These are phyloP conservation scores for Hydrozoanthus tunicans DNA, from an alignment of 64 coral and sea anemone genomes.

Conservation along the genomic window DNA sequence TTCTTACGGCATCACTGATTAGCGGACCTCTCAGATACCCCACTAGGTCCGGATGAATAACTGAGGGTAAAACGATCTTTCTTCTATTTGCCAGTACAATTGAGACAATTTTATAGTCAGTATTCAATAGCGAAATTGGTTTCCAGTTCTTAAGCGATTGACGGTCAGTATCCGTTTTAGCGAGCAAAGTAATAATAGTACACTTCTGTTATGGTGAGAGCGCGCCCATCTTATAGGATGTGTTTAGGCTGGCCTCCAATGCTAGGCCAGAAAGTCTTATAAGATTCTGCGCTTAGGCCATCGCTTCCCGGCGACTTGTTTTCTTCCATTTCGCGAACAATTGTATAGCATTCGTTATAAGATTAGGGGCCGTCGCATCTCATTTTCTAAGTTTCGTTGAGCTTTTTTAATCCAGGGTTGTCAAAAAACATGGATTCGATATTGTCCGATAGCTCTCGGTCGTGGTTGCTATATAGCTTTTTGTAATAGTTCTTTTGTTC, in stretches of 20 bases:
- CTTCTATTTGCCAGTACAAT: slow-evolving; percentile 50
- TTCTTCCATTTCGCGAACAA: slow-evolving; percentile 26
- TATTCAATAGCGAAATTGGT: slow-evolving; percentile 56
- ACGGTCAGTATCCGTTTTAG: slow-evolving; percentile 41
- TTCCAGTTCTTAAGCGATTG: slow-evolving; percentile 29
- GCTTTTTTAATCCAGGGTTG: slow-evolving; percentile 20
- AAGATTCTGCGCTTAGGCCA: slow-evolving; percentile 48
- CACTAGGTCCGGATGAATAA: slow-evolving; percentile 40
- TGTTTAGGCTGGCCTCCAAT: slow-evolving; percentile 40
- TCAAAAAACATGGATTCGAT: slow-evolving; percentile 30
- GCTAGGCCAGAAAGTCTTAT: slow-evolving; percentile 49
- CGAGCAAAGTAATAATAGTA: slow-evolving; percentile 47
- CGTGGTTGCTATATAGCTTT: slow-evolving; percentile 18
- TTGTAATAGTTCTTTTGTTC: slow-evolving; percentile 47
- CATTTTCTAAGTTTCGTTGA: slow-evolving; percentile 7
- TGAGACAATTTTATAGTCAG: slow-evolving; percentile 41
- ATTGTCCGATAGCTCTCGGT: slow-evolving; percentile 5
- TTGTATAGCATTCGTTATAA: slow-evolving; percentile 17
- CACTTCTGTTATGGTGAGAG: slow-evolving; percentile 54
- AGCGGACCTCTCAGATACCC: slow-evolving; percentile 31
- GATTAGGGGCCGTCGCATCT: slow-evolving; percentile 36
- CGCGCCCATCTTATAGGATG: slow-evolving; percentile 40
- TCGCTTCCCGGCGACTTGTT: slow-evolving; percentile 43
- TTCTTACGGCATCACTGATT: slow-evolving; percentile 38
- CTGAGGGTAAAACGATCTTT: slow-evolving; percentile 14